phyloP scores from a whole-genome alignment of 2,113 vertebrate genomes.

The Merops nubicus region DNA sequence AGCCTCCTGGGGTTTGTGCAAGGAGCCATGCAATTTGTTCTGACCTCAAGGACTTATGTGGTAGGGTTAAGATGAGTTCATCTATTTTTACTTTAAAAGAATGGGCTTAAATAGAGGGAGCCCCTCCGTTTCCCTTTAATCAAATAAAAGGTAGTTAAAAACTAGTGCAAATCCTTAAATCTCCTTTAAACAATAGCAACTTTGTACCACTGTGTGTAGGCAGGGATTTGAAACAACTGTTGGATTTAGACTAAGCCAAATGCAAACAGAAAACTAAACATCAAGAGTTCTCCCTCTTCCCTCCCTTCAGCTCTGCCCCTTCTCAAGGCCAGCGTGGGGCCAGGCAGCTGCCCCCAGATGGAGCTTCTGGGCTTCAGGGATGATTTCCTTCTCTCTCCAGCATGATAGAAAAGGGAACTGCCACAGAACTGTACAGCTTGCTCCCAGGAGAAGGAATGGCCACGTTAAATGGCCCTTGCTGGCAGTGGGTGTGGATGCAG shows the following conservation, averaged over 20 bases:
- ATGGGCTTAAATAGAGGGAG: not conserved
- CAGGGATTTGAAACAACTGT: conserved; percentile 51
- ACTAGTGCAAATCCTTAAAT: conserved; percentile 54
- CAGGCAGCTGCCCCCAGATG: not conserved
- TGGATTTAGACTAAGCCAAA: conserved; percentile 34
- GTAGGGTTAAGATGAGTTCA: conserved; percentile 20
- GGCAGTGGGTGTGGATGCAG: not conserved
- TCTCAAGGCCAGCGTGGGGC: not conserved
- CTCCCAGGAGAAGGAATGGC: not conserved
- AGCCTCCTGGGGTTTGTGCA: not conserved
- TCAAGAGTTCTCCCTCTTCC: not conserved
- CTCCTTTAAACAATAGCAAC: conserved; percentile 60
- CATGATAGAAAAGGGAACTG: not conserved
- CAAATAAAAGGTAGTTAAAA: conserved; percentile 53
- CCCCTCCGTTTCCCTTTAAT: conserved; percentile 11
- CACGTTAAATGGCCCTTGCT: not conserved
- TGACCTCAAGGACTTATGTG: not conserved
- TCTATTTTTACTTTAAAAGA: conserved; percentile 46
- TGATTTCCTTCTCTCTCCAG: not conserved
- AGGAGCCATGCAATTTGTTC: not conserved
- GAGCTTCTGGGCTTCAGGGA: not conserved
- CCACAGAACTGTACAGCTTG: not conserved
- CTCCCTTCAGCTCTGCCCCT: not conserved
- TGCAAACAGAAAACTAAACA: not conserved
- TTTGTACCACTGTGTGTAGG: conserved; percentile 33